Base-by-base conservation (phyloP, 2,888 invertebrate species). In the Theodoxus fluviatilis region DNA sequence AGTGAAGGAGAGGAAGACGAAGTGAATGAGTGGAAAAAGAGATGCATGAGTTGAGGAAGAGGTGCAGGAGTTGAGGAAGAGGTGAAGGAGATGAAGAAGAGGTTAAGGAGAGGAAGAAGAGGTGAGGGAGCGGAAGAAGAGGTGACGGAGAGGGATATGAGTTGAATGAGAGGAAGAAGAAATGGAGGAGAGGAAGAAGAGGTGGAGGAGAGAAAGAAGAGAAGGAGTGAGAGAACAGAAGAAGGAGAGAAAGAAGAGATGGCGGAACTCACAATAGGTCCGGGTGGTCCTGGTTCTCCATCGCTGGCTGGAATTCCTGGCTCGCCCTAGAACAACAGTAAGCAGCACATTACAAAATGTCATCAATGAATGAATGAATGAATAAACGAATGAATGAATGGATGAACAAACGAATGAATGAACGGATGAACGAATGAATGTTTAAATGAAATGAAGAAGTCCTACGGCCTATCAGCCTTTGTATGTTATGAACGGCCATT, bases 191-290 rank as follows among this genome's bases (percentile, higher is more conserved):
- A 43, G 9, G 43, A 43, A 12, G 43, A 43, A 12, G 43, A 43
- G 9, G 18, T 12, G 9, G 43, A 43, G 9, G 43, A 43, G 9
- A 43, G 9, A 9, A 43, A 12, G 9, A 43, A 12, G 9, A 12
- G 43, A 18, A 43, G 18, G 18, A 43, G 9, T 9, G 18, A 12
- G 9, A 43, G 18, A 43, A 43, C 43, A 43, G 43, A 43, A 18
- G 9, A 12, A 12, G 9, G 9, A 43, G 9, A 18, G 43, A 12
- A 35, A n/a, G 3, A 25, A 37, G n/a, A 57, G n/a, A 15, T 15
- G n/a, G n/a, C n/a, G n/a, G n/a, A 65, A 71, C 81, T 73, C 76
- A 83, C 83, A 63, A 75, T 70, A 18, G 79, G 74, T 64, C 82
- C 82, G 0, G 75, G 66, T 33, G 69, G 71, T 59, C 82, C 81